A percentile compares a stretch with the other conserved stretches of the same genome.
These are phyloP conservation scores for Chinchilla lanigera DNA, from an alignment of 2,113 vertebrate genomes.

Conservation along the genomic window DNA sequence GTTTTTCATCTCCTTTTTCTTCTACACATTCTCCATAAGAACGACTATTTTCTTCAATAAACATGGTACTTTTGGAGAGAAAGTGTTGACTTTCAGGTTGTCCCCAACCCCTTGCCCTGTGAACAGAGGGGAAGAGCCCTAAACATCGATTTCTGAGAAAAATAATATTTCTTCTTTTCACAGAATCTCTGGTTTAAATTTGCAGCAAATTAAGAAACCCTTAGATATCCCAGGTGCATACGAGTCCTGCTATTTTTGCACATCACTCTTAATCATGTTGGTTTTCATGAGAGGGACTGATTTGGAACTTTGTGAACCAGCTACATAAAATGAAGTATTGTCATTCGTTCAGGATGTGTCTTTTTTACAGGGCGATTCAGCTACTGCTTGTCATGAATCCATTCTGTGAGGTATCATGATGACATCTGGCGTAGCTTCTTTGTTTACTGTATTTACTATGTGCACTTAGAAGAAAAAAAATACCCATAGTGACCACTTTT, in stretches of 20 bases:
- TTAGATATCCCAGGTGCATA: neutral
- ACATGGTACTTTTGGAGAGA: neutral
- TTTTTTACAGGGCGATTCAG: neutral
- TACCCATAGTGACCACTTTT: neutral
- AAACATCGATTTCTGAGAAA: neutral
- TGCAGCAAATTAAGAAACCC: neutral
- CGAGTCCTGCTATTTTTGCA: neutral
- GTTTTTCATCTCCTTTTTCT: neutral
- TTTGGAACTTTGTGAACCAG: neutral
- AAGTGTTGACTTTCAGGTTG: neutral
- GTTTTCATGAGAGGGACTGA: neutral
- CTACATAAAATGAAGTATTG: neutral
- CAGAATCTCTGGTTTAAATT: neutral
- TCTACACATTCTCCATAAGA: neutral
- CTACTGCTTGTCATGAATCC: neutral
- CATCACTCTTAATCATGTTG: neutral
- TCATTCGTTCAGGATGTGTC: neutral
- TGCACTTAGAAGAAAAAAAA: constrained; percentile 34
- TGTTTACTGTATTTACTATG: constrained; percentile 61
- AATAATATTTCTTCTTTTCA: neutral
- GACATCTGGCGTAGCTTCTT: neutral
- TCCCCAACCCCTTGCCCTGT: neutral
- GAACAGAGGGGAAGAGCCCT: neutral
- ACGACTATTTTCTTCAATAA: neutral
- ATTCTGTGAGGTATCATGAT: neutral